phyloP scores from a whole-genome alignment of 92 coral and sea anemone species.

The Blastomussa wellsi region DNA sequence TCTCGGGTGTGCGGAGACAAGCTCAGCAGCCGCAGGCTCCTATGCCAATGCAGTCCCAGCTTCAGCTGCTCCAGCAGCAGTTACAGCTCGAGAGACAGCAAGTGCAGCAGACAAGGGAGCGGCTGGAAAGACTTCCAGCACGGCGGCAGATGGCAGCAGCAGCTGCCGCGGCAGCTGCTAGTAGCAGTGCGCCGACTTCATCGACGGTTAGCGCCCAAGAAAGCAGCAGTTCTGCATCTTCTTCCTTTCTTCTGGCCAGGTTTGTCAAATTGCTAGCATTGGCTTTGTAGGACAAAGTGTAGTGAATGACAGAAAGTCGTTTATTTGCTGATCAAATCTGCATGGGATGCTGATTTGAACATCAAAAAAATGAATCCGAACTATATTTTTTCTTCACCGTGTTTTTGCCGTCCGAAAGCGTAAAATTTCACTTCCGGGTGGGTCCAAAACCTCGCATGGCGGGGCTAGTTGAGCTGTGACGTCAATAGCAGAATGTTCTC shows the following conservation, averaged over 20 bases:
- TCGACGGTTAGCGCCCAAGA: conserved; percentile 67
- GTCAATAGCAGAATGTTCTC: too few relatives aligned
- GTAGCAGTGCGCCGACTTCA: conserved; percentile 49
- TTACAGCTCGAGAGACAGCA: conserved; percentile 94
- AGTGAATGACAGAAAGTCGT: neutral
- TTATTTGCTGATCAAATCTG: too few relatives aligned
- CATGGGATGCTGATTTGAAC: too few relatives aligned
- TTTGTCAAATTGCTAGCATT: conserved; percentile 15
- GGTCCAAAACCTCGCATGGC: too few relatives aligned
- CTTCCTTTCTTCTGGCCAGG: conserved; percentile 93
- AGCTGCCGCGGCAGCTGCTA: conserved; percentile 71
- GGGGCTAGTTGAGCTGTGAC: too few relatives aligned
- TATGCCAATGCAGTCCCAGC: conserved; percentile 97
- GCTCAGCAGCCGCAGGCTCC: conserved; percentile 98
- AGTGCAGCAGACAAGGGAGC: conserved; percentile 97
- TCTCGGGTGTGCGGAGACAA: conserved; percentile 96
- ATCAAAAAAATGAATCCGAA: too few relatives aligned
- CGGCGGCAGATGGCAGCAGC: conserved; percentile 82
- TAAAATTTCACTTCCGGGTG: too few relatives aligned
- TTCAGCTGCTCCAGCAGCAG: conserved; percentile 94
- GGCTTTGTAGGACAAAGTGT: neutral
- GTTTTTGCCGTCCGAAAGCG: too few relatives aligned
- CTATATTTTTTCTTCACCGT: too few relatives aligned
- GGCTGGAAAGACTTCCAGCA: conserved; percentile 91
- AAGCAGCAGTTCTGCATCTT: conserved; percentile 62